phyloP scores from a whole-genome alignment of 2,888 invertebrate species.

The Nebria salina region DNA sequence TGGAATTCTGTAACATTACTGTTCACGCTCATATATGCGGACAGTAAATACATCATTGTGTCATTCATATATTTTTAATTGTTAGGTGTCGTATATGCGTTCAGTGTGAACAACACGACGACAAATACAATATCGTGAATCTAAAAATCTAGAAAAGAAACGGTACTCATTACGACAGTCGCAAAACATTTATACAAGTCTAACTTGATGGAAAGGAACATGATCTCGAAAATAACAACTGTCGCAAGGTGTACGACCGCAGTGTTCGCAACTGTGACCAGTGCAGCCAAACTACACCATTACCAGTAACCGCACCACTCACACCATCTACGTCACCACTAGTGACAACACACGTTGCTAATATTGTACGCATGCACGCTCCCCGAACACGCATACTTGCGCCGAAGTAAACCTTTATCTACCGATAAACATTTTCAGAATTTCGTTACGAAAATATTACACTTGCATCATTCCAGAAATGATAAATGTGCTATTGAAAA shows the following conservation, averaged over 20 bases:
- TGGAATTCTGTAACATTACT: not conserved
- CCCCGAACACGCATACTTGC: not conserved
- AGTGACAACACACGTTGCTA: conserved; percentile 10
- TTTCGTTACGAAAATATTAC: too few relatives aligned
- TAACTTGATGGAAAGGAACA: not conserved
- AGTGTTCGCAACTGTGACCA: not conserved
- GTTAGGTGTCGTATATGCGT: not conserved
- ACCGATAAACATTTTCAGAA: not conserved
- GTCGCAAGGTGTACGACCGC: conserved; percentile 16
- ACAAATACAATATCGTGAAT: not conserved
- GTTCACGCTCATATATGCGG: not conserved
- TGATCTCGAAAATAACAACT: conserved; percentile 2
- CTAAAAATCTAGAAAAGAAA: not conserved
- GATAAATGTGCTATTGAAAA: too few relatives aligned
- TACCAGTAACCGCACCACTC: conserved; percentile 6
- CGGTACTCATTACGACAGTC: not conserved
- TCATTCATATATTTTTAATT: not conserved
- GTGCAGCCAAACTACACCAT: not conserved
- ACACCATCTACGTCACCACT: conserved; percentile 1
- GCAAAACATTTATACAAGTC: not conserved
- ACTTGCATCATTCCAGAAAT: too few relatives aligned
- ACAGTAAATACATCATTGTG: not conserved
- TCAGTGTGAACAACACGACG: conserved; percentile 6
- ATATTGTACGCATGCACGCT: conserved; percentile 12
- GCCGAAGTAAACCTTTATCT: not conserved